phyloP scores from a whole-genome alignment of 37 sponge, comb jelly and placozoan genomes.

The Eunapius fragilis region DNA sequence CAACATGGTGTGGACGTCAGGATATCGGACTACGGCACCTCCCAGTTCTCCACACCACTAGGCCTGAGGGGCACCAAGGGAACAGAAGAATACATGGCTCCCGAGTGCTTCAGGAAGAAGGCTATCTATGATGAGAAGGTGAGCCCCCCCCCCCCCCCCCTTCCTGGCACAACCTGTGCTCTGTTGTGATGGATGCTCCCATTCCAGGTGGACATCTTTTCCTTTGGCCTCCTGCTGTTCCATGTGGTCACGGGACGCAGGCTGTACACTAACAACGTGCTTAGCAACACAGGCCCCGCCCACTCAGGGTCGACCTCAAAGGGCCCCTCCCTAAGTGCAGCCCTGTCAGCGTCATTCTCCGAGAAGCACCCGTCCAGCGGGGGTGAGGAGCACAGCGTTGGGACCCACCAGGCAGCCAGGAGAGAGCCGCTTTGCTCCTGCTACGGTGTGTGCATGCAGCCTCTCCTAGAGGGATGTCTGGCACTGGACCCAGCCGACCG shows the following conservation, averaged over 20 bases:
- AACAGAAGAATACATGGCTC: conserved; percentile 83
- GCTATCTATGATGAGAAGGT: conserved; percentile 69
- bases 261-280: conserved; percentile 30
- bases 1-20: conserved; percentile 39
- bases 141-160: too few species aligned
- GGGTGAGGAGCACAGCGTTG: not conserved
- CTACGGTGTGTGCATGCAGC: conserved; percentile 12
- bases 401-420: conserved; percentile 45
- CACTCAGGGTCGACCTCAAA: not conserved
- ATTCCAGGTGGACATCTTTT: conserved; percentile 72
- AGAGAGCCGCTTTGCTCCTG: conserved; percentile 30
- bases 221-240: conserved; percentile 60
- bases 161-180: not conserved
- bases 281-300: conserved; percentile 10
- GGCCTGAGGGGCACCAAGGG: conserved; percentile 49
- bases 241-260: conserved; percentile 56
- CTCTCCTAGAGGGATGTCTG: conserved; percentile 5
- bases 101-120: conserved; percentile 46
- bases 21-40: conserved; percentile 63
- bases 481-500: conserved; percentile 17
- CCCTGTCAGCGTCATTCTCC: not conserved
- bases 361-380: not conserved
- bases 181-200: not conserved
- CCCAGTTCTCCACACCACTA: conserved; percentile 60
- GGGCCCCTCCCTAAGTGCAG: not conserved